Evolutionary conservation across 2,797 vertebrate genomes (phyloP).

Genomic region (Darevskia mixta): DNA sequence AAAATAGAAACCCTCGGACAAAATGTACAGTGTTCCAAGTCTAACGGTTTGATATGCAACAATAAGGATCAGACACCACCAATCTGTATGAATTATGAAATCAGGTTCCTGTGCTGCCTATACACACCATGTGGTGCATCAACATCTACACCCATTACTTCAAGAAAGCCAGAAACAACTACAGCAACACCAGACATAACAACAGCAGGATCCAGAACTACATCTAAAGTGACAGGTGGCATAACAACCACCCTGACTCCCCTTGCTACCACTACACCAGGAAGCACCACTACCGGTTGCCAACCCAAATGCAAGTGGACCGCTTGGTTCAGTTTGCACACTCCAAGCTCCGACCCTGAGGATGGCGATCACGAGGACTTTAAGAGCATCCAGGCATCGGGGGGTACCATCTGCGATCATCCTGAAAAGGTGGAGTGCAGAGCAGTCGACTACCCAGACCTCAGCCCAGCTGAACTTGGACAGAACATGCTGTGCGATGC

Average conservation of each 20-base stretch:
- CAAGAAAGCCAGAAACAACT: neutral
- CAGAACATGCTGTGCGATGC: slow-evolving; percentile 48
- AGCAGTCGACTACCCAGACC: neutral
- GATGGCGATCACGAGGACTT: slow-evolving; percentile 41
- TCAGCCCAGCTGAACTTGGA: neutral
- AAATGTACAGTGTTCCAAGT: slow-evolving; percentile 65
- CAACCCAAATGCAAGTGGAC: slow-evolving; percentile 30
- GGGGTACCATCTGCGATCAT: slow-evolving; percentile 12
- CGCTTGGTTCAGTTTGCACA: slow-evolving; percentile 25
- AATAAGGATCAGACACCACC: slow-evolving; percentile 70
- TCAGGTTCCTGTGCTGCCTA: slow-evolving; percentile 76
- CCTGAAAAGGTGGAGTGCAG: slow-evolving; percentile 53
- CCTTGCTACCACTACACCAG: fast-evolving
- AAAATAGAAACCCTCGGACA: slow-evolving; percentile 64
- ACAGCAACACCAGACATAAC: fast-evolving
- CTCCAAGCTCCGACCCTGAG: fast-evolving
- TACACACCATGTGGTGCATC: slow-evolving; percentile 55
- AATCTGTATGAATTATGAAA: slow-evolving; percentile 75
- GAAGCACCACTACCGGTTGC: neutral
- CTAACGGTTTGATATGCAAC: slow-evolving; percentile 70
- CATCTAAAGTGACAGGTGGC: too few species aligned
- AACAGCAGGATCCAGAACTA: neutral
- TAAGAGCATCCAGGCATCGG: slow-evolving; percentile 1
- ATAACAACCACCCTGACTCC: fast-evolving
- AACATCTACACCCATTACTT: fast-evolving